These are phyloP conservation scores for Malurus alboscapulatus DNA, from an alignment of 2,113 vertebrate genomes.

Conservation along the genomic window DNA sequence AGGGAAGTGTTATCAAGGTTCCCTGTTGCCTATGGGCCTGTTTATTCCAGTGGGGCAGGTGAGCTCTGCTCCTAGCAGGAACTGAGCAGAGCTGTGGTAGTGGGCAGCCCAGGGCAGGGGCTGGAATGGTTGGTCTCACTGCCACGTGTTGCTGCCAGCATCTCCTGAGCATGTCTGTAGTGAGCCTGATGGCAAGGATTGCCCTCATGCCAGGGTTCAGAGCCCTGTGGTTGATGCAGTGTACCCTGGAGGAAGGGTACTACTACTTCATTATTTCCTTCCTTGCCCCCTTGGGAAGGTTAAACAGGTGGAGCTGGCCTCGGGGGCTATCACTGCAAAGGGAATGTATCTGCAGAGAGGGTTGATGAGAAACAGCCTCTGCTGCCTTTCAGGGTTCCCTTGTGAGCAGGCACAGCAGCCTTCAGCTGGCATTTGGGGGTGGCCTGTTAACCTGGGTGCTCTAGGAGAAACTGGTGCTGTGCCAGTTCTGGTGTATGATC, in stretches of 20 bases:
- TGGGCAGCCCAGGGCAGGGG: background rate
- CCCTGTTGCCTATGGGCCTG: accelerated
- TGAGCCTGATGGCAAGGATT: background rate
- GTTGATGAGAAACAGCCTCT: background rate
- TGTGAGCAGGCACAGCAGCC: background rate
- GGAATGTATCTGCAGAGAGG: accelerated
- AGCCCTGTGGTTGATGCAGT: background rate
- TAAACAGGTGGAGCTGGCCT: background rate
- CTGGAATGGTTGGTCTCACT: accelerated
- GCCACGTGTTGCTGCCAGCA: accelerated
- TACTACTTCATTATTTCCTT: background rate
- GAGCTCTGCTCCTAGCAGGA: background rate
- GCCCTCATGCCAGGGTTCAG: accelerated
- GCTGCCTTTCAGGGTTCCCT: background rate
- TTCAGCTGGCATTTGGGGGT: background rate
- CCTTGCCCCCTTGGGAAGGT: background rate
- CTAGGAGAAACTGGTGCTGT: background rate
- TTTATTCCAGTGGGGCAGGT: background rate
- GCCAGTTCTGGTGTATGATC: background rate
- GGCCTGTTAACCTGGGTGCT: background rate
- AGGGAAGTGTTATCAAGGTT: accelerated
- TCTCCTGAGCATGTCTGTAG: accelerated
- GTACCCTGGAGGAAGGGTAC: background rate
- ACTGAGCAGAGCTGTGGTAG: too few relatives aligned
- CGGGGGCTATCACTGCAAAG: accelerated